Evolutionary conservation across 1,140 invertebrate species (phyloP), one percentile per base, ranked within the genome.

Genomic region (Nebria ingens): DNA sequence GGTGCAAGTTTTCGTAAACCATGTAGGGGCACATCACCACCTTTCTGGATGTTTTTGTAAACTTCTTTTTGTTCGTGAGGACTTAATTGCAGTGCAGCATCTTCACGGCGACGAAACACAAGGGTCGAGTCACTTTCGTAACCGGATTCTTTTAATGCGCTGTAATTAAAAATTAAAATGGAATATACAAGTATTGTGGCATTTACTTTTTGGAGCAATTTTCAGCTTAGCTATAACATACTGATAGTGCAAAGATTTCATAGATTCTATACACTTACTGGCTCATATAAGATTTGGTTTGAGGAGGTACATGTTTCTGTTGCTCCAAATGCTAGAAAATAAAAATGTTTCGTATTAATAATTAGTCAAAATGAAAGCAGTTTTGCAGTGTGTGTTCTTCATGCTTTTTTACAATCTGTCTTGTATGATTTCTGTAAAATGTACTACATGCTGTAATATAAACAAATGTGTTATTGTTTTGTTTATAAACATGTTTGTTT

Each of bases 91-190:
- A 79, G 82, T 61, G 74, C 74, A 34, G 78, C 78, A 22, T 81
- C 78, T 61, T 83, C 81, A 54, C 84, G 79, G 56, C 86, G 79
- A 60, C 86, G 81, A 65, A 93, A 91, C 52, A 92, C 81, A 56
- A 93, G 73, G 12, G 88, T 92, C 1, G 90, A 92, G 70, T 93
- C 90, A 62, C 89, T 92, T 69, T 92, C 89, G 70, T 93, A 93
- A 13, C 89, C 90, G 1, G 87, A 86, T 70, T 92, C 89, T 73
- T 92, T 93, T 23, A 91, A 72, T 51, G 86, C 85, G 68, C 87
- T 89, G 62, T 2, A 65, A 70, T 56, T 59, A 60, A 64, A 56
- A 52, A 45, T 21, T 55, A 55, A 56, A 61, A 23, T 57, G 13
- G 13, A 29, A 6, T 6, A 29, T 29, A 29, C 25, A 29, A n/a